Evolutionary conservation across 2,113 vertebrate genomes (phyloP), one percentile per base, ranked within the genome.

Genomic region (Uria aalge): DNA sequence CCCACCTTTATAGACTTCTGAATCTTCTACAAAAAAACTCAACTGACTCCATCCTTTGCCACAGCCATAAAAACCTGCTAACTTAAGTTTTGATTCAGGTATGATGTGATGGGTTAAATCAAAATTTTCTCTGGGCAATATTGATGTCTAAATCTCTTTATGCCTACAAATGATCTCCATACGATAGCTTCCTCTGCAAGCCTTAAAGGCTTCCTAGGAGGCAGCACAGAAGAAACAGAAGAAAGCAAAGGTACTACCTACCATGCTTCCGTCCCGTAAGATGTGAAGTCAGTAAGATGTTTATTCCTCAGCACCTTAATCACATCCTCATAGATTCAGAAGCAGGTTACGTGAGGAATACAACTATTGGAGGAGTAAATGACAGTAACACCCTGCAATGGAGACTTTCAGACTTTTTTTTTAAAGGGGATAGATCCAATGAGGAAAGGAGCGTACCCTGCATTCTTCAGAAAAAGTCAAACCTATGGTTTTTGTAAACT

Each of bases 401-500:
- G 27, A 63, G 41, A 43, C 10, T 73, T 50, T n/a, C 11, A 40
- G 67, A 19, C 22, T 36, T 60, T 32, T 47, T 40, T 40, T 19
- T 12, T 41, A 36, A 67, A 50, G 48, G 29, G 8, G 4, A 19
- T 11, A 34, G 24, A 50, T 55, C 7, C 53, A 8, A 1, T 15
- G n/a, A 86, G 36, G 32, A 50, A 72, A 50, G 52, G 9, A 91
- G 12, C 14, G 16, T n/a, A 38, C 11, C 9, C 11, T 85, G 27
- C 4, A 1, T 63, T 71, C 47, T 75, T 60, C 75, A 53, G 45
- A 53, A 56, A 26, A 15, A 69, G 23, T 20, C 27, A 48, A 29
- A 52, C 8, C 3, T 10, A 0, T 9, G 2, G 0, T 7, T 72
- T 72, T 7, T 64, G 38, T 64, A 11, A 72, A 24, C 29, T 63